Conservation (phyloP, 1,140 invertebrate species). For the Penaeus chinensis region DNA sequence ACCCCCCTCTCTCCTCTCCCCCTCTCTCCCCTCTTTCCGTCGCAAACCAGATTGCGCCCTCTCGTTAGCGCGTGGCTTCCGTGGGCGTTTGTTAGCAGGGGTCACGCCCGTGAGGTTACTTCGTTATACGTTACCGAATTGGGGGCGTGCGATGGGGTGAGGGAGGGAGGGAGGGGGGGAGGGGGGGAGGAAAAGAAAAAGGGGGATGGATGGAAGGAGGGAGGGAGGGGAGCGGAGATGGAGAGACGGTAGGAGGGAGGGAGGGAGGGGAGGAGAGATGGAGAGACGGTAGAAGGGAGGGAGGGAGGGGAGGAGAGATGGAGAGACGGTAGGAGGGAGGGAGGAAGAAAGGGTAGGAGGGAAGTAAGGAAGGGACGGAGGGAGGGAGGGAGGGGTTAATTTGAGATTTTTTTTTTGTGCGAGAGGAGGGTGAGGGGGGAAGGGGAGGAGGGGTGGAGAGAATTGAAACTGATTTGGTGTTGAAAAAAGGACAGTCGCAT, state of each 20-base stretch:
- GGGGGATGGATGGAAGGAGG: neutral
- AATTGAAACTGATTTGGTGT: too few species aligned
- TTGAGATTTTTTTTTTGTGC: neutral
- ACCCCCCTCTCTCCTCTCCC: neutral
- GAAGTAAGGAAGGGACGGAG: slow-evolving; percentile 1
- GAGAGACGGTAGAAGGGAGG: neutral
- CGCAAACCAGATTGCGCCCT: too few species aligned
- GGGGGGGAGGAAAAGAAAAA: neutral
- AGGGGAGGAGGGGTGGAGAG: too few species aligned
- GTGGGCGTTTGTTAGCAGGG: too few species aligned
- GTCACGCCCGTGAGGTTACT: too few species aligned
- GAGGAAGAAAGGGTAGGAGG: too few species aligned
- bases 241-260: neutral
- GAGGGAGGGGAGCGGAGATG: neutral
- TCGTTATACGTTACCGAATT: neutral
- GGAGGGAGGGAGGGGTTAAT: slow-evolving; percentile 1
- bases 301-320: neutral
- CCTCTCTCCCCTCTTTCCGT: neutral
- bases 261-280: neutral
- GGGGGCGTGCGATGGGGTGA: neutral
- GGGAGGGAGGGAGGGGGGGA: slow-evolving; percentile 11
- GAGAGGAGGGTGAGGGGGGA: too few species aligned
- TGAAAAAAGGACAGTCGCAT: too few species aligned
- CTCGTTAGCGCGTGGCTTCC: too few species aligned
- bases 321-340: neutral